phyloP scores from a whole-genome alignment of 2,888 invertebrate genomes.

The Rhogogaster chlorosoma region DNA sequence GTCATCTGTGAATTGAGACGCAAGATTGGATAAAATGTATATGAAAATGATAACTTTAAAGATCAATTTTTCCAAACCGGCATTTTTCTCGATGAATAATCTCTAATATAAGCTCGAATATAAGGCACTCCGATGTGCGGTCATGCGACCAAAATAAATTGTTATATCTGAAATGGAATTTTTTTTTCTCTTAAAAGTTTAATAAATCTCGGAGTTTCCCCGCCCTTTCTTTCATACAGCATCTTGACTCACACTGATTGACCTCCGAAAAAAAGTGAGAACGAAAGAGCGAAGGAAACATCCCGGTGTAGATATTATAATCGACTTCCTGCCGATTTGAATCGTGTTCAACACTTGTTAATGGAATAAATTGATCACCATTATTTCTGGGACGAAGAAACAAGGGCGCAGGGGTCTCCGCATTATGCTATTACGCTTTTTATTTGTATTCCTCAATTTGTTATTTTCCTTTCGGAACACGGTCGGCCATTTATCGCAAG shows the following conservation, averaged over 20 bases:
- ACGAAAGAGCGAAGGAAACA: neutral
- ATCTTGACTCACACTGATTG: constrained; percentile 11
- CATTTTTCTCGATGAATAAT: constrained; percentile 6
- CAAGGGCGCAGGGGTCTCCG: neutral
- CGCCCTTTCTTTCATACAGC: neutral
- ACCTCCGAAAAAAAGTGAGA: neutral
- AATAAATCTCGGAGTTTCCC: constrained; percentile 3
- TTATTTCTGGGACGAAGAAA: neutral
- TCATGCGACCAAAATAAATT: constrained; percentile 16
- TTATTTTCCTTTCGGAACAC: neutral
- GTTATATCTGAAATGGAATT: neutral
- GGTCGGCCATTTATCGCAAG: neutral
- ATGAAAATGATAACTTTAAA: neutral
- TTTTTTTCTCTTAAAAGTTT: neutral
- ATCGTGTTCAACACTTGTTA: neutral
- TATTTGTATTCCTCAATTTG: neutral
- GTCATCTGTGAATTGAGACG: neutral
- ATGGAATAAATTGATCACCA: constrained; percentile 33
- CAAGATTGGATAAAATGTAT: neutral
- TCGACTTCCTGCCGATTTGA: neutral
- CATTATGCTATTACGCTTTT: neutral
- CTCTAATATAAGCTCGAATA: neutral
- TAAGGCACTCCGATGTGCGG: neutral
- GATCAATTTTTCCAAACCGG: neutral
- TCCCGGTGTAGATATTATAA: neutral